Evolutionary conservation across 1,140 invertebrate species (phyloP).

Genomic region (Lethrus apterus): DNA sequence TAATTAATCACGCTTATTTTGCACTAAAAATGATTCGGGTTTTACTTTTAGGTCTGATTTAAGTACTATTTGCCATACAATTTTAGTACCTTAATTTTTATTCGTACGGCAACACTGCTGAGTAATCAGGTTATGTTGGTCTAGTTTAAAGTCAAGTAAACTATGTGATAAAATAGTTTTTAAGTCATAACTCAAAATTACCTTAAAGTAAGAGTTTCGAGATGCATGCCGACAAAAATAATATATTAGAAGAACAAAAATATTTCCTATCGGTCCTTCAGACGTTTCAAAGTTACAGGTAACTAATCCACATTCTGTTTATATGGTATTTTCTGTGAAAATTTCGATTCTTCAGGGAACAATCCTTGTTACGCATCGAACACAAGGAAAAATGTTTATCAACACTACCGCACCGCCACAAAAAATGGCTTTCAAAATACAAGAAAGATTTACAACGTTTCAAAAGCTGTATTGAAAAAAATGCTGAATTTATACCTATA

Average conservation of each 20-base stretch:
- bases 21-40: too few relatives aligned
- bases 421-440: conserved; percentile 68
- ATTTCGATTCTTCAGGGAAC: conserved; percentile 43
- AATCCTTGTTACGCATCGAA: conserved; percentile 56
- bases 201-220: too few relatives aligned
- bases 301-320: too few relatives aligned
- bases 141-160: too few relatives aligned
- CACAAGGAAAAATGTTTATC: conserved; percentile 68
- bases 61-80: too few relatives aligned
- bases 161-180: too few relatives aligned
- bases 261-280: conserved; percentile 72
- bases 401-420: conserved; percentile 66
- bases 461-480: conserved; percentile 73
- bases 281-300: conserved; percentile 78
- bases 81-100: too few relatives aligned
- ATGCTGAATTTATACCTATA: conserved; percentile 74
- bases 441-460: conserved; percentile 66
- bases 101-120: too few relatives aligned
- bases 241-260: conserved; percentile 49
- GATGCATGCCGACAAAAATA: conserved; percentile 16
- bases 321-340: conserved; percentile 15
- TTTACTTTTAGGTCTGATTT: too few relatives aligned
- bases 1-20: too few relatives aligned
- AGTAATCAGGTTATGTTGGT: too few relatives aligned
- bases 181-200: too few relatives aligned